phyloP scores from a whole-genome alignment of 2,797 vertebrate genomes.

The Lacerta viridis region DNA sequence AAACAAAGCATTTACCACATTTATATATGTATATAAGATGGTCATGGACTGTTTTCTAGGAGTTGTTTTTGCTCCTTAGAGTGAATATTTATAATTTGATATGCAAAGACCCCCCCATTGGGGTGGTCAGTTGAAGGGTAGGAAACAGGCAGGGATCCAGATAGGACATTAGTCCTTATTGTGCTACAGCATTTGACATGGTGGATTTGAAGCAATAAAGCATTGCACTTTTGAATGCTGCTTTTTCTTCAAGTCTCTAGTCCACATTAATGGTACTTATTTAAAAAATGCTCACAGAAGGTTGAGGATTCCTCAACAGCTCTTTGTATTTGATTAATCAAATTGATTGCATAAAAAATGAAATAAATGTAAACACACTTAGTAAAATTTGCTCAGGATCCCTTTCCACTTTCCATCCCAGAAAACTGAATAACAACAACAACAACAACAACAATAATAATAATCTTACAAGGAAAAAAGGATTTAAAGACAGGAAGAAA shows the following conservation, averaged over 20 bases:
- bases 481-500: slow-evolving; percentile 73
- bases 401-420: slow-evolving; percentile 80
- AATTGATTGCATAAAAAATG: accelerated
- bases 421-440: slow-evolving; percentile 61
- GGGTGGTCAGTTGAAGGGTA: slow-evolving; percentile 82
- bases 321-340: background rate
- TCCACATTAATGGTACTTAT: background rate
- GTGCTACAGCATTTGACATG: slow-evolving; percentile 71
- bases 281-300: background rate
- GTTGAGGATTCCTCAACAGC: background rate
- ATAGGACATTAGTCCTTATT: slow-evolving; percentile 73
- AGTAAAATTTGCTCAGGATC: slow-evolving; percentile 23
- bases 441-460: slow-evolving; percentile 65
- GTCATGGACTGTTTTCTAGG: background rate
- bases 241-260: background rate
- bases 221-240: slow-evolving; percentile 2
- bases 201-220: slow-evolving; percentile 48
- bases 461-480: slow-evolving; percentile 38
- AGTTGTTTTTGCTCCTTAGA: slow-evolving; percentile 33
- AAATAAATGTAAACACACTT: background rate
- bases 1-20: background rate
- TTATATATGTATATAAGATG: background rate
- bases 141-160: slow-evolving; percentile 84
- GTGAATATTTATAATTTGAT: slow-evolving; percentile 60
- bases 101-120: slow-evolving; percentile 58